These are phyloP conservation scores for Drosophila pegasa DNA, from an alignment of 2,888 invertebrate species.

Conservation along the genomic window DNA sequence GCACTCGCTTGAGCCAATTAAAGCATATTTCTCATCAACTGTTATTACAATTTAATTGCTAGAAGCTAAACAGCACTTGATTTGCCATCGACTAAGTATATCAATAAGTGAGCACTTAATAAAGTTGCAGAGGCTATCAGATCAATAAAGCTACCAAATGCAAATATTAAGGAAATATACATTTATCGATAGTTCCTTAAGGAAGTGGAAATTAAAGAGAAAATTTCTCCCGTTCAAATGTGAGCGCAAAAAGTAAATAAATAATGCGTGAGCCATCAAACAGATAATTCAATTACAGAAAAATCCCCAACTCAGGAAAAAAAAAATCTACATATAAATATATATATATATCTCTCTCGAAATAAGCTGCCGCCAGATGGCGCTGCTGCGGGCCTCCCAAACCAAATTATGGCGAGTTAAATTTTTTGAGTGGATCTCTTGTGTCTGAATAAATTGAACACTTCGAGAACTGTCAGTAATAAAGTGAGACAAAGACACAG, in stretches of 20 bases:
- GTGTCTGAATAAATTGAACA: constrained; percentile 28
- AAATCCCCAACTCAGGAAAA: not conserved
- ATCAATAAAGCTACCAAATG: too few relatives aligned
- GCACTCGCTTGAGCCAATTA: not conserved
- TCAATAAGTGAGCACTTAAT: not conserved
- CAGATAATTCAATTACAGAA: constrained; percentile 10
- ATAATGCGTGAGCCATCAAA: not conserved
- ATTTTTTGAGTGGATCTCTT: constrained; percentile 23
- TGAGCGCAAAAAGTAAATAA: not conserved
- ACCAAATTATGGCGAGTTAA: constrained; percentile 23
- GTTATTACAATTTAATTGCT: constrained; percentile 9
- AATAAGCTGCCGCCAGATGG: constrained; percentile 29
- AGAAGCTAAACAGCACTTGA: not conserved
- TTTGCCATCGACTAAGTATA: not conserved
- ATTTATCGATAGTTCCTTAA: not conserved
- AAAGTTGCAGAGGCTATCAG: too few relatives aligned
- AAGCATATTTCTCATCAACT: constrained; percentile 1
- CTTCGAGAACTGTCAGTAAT: not conserved
- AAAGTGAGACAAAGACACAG: not conserved
- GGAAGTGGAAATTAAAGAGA: not conserved
- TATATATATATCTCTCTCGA: constrained; percentile 8
- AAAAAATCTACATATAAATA: not conserved
- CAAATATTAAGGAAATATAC: too few relatives aligned
- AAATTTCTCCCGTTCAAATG: not conserved
- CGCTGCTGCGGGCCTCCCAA: not conserved